Percentiles rank a stretch among this genome's conserved stretches.
Conservation (phyloP, 2,113 vertebrate species). For the Sebastes schlegelii region DNA sequence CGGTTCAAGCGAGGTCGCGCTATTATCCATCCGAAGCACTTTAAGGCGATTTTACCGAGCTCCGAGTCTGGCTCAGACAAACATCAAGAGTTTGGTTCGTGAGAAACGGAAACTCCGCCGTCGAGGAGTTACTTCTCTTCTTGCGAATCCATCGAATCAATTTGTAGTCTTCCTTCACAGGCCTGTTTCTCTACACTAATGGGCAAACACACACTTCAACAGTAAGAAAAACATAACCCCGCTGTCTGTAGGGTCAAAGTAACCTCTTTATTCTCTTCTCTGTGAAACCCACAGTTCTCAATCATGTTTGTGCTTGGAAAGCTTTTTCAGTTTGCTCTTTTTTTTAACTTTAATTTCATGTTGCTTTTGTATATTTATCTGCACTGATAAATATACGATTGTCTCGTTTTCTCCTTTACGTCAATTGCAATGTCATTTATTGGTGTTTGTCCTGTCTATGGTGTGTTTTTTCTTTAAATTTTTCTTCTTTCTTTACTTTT, state of each 20-base stretch:
- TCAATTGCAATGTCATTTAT: not conserved
- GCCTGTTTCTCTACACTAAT: not conserved
- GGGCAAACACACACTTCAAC: not conserved
- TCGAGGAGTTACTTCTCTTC: slow-evolving; percentile 22
- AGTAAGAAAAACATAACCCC: not conserved
- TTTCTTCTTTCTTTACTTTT: slow-evolving; percentile 71
- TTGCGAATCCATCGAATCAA: slow-evolving; percentile 10
- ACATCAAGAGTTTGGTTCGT: slow-evolving; percentile 25
- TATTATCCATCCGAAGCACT: slow-evolving; percentile 55
- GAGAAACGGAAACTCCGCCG: slow-evolving; percentile 31
- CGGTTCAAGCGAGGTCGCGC: slow-evolving; percentile 54
- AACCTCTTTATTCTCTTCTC: not conserved
- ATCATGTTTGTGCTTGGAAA: not conserved
- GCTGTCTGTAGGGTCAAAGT: not conserved
- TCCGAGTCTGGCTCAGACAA: slow-evolving; percentile 26
- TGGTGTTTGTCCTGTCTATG: not conserved
- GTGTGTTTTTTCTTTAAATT: slow-evolving; percentile 34
- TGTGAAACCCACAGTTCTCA: not conserved
- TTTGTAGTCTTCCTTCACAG: not conserved
- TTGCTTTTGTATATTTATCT: slow-evolving; percentile 20
- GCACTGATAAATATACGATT: not conserved
- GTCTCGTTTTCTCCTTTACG: not conserved
- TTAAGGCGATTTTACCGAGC: slow-evolving; percentile 48
- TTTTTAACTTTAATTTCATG: not conserved
- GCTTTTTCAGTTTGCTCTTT: slow-evolving; percentile 13